These are phyloP conservation scores for Cryptus armator DNA, from an alignment of 2,888 invertebrate genomes.

Conservation along the genomic window DNA sequence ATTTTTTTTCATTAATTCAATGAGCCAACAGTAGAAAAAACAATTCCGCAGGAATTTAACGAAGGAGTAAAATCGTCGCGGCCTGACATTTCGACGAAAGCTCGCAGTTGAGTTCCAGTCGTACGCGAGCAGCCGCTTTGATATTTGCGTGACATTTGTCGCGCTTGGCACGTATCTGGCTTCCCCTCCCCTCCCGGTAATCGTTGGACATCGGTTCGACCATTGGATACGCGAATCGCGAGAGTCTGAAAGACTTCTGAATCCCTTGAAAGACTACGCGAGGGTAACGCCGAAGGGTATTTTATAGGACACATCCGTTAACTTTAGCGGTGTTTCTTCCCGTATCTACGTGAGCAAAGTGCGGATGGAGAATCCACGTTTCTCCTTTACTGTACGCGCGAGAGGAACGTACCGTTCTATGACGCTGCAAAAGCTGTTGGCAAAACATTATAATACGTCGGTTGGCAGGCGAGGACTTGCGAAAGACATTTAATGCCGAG, in stretches of 20 bases:
- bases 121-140: conserved; percentile 66
- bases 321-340: conserved; percentile 15
- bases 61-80: conserved; percentile 10
- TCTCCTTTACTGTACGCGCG: background rate
- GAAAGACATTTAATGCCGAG: conserved; percentile 69
- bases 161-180: conserved; percentile 61
- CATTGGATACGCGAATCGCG: background rate
- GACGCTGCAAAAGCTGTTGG: conserved; percentile 53
- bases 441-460: conserved; percentile 55
- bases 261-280: conserved; percentile 23
- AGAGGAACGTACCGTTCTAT: conserved; percentile 29
- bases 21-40: background rate
- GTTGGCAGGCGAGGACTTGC: conserved; percentile 62
- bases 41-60: conserved; percentile 20
- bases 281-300: background rate
- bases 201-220: conserved; percentile 5
- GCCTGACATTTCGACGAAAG: conserved; percentile 64
- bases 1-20: background rate
- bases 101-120: conserved; percentile 28
- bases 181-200: conserved; percentile 26
- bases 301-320: conserved; percentile 43
- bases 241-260: conserved; percentile 23
- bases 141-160: conserved; percentile 79
- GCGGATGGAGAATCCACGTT: background rate
- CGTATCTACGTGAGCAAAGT: conserved; percentile 20